Percentiles rank a stretch among this genome's conserved stretches.
phyloP scores from a whole-genome alignment of 2,888 invertebrate genomes.

The Agrotis ipsilon region DNA sequence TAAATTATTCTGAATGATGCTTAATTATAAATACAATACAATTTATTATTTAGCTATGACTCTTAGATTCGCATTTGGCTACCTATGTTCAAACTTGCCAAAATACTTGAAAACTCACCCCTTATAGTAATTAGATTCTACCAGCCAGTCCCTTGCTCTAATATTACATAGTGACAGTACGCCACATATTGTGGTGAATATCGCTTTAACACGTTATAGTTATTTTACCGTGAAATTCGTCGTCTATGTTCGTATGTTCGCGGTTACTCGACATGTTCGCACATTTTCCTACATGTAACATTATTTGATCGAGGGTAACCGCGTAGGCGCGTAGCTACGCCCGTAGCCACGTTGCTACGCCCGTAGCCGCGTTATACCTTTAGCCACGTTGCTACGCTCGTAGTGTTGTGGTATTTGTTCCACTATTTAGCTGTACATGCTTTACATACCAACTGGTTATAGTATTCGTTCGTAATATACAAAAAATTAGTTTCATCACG shows the following conservation, averaged over 20 bases:
- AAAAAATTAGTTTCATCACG: no score
- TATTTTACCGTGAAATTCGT: conserved; percentile 23
- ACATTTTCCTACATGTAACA: conserved; percentile 19
- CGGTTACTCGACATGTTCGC: conserved; percentile 14
- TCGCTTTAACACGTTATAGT: background rate
- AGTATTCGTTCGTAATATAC: no score
- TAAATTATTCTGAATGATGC: no score
- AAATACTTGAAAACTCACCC: no score
- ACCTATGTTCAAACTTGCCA: no score
- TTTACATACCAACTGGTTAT: background rate
- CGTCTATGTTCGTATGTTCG: background rate
- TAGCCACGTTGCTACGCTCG: conserved; percentile 7
- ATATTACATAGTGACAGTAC: no score
- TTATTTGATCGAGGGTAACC: conserved; percentile 30
- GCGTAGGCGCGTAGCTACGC: conserved; percentile 8
- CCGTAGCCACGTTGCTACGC: conserved; percentile 10
- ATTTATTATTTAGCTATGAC: no score
- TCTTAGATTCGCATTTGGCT: no score
- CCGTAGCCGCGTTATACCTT: conserved; percentile 12
- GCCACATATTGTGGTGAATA: background rate
- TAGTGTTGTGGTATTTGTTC: conserved; percentile 13
- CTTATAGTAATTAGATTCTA: no score
- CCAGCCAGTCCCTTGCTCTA: no score
- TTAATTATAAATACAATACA: no score
- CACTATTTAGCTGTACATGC: background rate